Conservation (phyloP, 2,113 vertebrate genomes). For the Eclectus roratus region DNA sequence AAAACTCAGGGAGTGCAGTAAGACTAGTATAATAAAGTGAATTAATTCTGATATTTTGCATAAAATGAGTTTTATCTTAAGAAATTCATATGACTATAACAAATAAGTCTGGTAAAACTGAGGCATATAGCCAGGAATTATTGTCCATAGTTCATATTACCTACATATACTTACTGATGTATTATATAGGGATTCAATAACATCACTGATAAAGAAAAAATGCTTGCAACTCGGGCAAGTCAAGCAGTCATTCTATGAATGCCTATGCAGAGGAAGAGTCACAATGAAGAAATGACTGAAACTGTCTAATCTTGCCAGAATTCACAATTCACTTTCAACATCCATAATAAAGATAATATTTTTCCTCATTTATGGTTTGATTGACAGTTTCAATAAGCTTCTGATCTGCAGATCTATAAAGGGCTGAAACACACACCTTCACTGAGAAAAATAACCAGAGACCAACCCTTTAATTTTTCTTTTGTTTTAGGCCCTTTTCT, state of each 20-base stretch:
- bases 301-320: background rate
- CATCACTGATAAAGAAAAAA: background rate
- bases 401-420: background rate
- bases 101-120: background rate
- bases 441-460: background rate
- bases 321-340: background rate
- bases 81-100: background rate
- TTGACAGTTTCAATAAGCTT: background rate
- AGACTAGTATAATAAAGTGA: background rate
- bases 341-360: background rate
- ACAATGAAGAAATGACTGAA: background rate
- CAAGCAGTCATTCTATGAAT: background rate
- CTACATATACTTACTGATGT: background rate
- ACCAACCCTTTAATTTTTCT: background rate
- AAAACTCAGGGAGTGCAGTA: background rate
- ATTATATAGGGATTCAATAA: background rate
- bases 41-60: background rate
- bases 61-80: background rate
- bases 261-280: background rate
- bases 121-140: background rate
- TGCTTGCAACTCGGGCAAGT: background rate
- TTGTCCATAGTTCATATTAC: background rate
- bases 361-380: background rate
- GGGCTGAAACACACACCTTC: background rate
- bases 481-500: background rate